These are phyloP conservation scores for Magallana gigas DNA, from an alignment of 1,140 invertebrate genomes.

Conservation along the genomic window DNA sequence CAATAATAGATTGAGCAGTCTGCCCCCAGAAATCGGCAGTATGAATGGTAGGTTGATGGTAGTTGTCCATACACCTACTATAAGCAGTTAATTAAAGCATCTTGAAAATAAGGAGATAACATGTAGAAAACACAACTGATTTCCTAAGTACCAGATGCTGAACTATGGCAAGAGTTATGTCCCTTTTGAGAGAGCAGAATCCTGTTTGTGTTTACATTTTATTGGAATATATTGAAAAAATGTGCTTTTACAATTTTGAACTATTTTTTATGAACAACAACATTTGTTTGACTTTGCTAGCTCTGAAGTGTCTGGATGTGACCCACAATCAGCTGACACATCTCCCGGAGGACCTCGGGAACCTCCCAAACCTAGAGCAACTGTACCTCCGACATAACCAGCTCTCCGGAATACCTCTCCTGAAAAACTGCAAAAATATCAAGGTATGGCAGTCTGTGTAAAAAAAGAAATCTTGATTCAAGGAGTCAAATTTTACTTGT, in stretches of 20 bases:
- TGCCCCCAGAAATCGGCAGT: conserved; percentile 83
- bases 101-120: too few species aligned
- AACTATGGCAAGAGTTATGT: too few species aligned
- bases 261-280: too few species aligned
- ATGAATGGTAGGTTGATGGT: conserved; percentile 66
- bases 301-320: conserved; percentile 86
- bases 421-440: conserved; percentile 75
- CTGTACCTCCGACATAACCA: conserved; percentile 89
- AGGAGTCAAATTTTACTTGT: too few species aligned
- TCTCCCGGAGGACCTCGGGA: conserved; percentile 87
- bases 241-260: too few species aligned
- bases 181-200: too few species aligned
- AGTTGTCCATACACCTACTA: too few species aligned
- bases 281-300: conserved; percentile 73
- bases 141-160: too few species aligned
- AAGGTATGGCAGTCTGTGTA: conserved; percentile 73
- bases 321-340: conserved; percentile 87
- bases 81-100: too few species aligned
- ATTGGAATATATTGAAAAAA: too few species aligned
- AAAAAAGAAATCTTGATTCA: too few species aligned
- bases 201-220: not conserved
- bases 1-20: conserved; percentile 82
- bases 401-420: conserved; percentile 80
- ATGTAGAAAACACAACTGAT: too few species aligned
- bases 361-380: conserved; percentile 88